A percentile compares a stretch with the other conserved stretches of the same genome.
phyloP scores from a whole-genome alignment of 2,888 invertebrate genomes.

The Selenia dentaria region DNA sequence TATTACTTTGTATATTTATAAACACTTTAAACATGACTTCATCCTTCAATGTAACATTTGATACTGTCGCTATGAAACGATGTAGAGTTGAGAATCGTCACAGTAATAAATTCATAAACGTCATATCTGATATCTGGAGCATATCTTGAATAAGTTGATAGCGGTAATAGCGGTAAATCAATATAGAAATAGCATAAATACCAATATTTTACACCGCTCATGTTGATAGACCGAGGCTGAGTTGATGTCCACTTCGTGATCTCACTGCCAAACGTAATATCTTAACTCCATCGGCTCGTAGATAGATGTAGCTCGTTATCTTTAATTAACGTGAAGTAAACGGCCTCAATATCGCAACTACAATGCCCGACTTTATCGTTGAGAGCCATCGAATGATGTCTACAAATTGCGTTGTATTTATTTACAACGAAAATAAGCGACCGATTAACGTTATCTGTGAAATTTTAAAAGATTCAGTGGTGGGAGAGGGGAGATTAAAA shows the following conservation, averaged over 20 bases:
- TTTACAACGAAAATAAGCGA: constrained; percentile 65
- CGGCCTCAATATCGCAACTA: constrained; percentile 63
- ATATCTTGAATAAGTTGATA: constrained; percentile 15
- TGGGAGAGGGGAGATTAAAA: too few species aligned
- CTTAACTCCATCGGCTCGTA: constrained; percentile 30
- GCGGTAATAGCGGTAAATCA: constrained; percentile 8
- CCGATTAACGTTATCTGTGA: constrained; percentile 57
- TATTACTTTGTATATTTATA: constrained; percentile 29
- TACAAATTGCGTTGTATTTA: constrained; percentile 69
- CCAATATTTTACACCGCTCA: constrained; percentile 2
- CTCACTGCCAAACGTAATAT: constrained; percentile 29
- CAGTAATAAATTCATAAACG: constrained; percentile 11
- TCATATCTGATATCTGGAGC: constrained; percentile 12
- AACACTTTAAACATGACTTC: constrained; percentile 4
- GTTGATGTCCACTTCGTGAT: constrained; percentile 24
- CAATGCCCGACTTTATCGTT: constrained; percentile 62
- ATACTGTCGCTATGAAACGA: not conserved
- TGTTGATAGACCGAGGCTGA: constrained; percentile 3
- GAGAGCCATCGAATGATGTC: constrained; percentile 59
- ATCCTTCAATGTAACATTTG: not conserved
- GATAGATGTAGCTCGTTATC: constrained; percentile 57
- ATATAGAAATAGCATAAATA: constrained; percentile 13
- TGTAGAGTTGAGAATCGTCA: not conserved
- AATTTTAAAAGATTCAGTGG: too few species aligned
- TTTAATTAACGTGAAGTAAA: constrained; percentile 69